Base-by-base conservation (phyloP, 2,797 vertebrate genomes). In the Catamblyrhynchus diadema region DNA sequence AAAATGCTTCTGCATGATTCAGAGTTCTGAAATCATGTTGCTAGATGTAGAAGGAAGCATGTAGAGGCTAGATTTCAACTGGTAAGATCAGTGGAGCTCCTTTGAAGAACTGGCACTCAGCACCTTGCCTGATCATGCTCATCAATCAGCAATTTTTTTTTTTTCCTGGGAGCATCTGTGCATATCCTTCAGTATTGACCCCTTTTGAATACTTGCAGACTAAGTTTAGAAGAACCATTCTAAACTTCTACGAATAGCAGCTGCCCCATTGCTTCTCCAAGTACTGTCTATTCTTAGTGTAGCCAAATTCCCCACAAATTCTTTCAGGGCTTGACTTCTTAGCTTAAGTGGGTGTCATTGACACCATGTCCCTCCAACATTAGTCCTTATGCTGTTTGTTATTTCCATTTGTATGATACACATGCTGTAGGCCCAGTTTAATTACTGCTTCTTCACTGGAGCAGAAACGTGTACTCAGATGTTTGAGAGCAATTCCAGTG, bases 21-120 rank as follows among this genome's bases (percentile, higher is more conserved):
- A 75, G 65, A 88, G 62, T 44, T 62, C 89, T 74, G 54, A 69
- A 72, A 25, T 83, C 39, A 56, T 10, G 18, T 62, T 83, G 24
- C 39, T 82, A 11, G 57, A 32, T 79, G 47, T 51, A 35, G 51
- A 69, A 92, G 70, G 77, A 91, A 72, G 65, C 66, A n/a, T 17
- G 30, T 32, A 59, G 77, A 32, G 28, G 33, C 69, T 92, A 22
- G 35, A 27, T 91, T 93, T 91, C 78, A 79, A 7, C 37, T 9
- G 5, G 50, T 56, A 22, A 81, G 85, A 33, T 75, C 69, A 28
- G 41, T 2, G 23, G n/a, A 42, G 12, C 85, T 93, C 85, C 59
- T 81, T 27, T 84, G 87, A 96, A 91, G 95, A 95, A 83, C 91
- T 95, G 80, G 80, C 72, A 86, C 95, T 94, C 94, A 95, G 80